Conservation (phyloP, 2,797 vertebrate species). For the Miichthys miiuy region DNA sequence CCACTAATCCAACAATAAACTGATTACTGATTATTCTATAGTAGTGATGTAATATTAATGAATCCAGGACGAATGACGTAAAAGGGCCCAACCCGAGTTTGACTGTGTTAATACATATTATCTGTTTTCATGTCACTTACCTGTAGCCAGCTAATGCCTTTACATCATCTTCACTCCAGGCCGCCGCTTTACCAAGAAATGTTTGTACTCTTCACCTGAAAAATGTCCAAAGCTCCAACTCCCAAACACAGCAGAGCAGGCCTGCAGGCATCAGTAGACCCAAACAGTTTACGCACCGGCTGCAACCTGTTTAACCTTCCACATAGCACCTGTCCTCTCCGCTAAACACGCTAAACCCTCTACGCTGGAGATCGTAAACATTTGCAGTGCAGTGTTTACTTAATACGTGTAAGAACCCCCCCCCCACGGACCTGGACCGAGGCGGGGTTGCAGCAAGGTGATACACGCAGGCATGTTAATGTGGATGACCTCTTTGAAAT, state of each 20-base stretch:
- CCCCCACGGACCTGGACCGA: neutral
- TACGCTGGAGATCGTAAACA: conserved; percentile 80
- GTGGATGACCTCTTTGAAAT: conserved; percentile 44
- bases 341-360: conserved; percentile 80
- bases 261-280: conserved; percentile 55
- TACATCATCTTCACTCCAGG: conserved; percentile 21
- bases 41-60: neutral
- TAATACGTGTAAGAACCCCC: conserved; percentile 44
- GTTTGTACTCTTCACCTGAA: conserved; percentile 62
- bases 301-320: conserved; percentile 77
- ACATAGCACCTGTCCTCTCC: conserved; percentile 79
- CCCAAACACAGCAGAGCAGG: conserved; percentile 42
- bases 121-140: neutral
- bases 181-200: conserved; percentile 55
- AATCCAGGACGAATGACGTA: neutral
- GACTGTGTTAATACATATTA: neutral
- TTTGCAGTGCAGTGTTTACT: conserved; percentile 74
- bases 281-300: conserved; percentile 81
- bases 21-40: neutral
- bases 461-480: conserved; percentile 29
- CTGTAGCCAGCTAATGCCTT: conserved; percentile 6
- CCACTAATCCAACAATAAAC: neutral
- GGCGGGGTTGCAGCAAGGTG: neutral
- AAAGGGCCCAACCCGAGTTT: neutral
- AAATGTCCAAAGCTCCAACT: conserved; percentile 37